phyloP scores from a whole-genome alignment of 2,113 vertebrate genomes.

The Psittacula cyanocephala region DNA sequence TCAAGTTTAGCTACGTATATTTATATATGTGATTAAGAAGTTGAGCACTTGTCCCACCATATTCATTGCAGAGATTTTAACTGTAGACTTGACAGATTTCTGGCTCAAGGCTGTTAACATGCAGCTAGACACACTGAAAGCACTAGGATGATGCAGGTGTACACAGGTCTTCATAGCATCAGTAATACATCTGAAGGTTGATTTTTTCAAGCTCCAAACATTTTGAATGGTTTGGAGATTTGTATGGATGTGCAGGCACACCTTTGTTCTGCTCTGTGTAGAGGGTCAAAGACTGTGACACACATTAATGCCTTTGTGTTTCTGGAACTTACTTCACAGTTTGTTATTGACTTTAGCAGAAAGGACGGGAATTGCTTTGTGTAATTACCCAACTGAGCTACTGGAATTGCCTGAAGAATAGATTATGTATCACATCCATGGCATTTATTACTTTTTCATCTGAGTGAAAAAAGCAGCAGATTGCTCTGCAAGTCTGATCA shows the following conservation, averaged over 20 bases:
- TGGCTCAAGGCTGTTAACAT: neutral
- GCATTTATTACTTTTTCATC: slow-evolving; percentile 45
- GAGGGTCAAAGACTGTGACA: neutral
- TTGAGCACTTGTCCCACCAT: neutral
- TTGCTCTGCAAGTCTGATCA: neutral
- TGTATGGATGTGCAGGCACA: neutral
- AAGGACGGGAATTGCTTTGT: slow-evolving; percentile 21
- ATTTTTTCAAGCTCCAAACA: neutral
- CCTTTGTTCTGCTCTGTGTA: neutral
- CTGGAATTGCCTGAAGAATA: slow-evolving; percentile 35
- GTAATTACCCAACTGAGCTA: slow-evolving; percentile 45
- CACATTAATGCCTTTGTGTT: neutral
- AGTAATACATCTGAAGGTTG: neutral
- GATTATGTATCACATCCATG: slow-evolving; percentile 13
- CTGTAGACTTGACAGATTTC: neutral
- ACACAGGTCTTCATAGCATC: neutral
- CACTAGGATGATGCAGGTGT: neutral
- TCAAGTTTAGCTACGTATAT: neutral
- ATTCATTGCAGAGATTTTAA: neutral
- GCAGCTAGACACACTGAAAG: neutral
- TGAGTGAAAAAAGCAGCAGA: neutral
- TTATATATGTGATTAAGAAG: neutral
- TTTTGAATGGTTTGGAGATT: neutral
- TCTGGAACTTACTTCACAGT: neutral
- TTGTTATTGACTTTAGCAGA: neutral